A percentile compares a stretch with the other conserved stretches of the same genome.
Conservation (phyloP, 2,888 invertebrate genomes). For the Cryptocheilus praepositus region DNA sequence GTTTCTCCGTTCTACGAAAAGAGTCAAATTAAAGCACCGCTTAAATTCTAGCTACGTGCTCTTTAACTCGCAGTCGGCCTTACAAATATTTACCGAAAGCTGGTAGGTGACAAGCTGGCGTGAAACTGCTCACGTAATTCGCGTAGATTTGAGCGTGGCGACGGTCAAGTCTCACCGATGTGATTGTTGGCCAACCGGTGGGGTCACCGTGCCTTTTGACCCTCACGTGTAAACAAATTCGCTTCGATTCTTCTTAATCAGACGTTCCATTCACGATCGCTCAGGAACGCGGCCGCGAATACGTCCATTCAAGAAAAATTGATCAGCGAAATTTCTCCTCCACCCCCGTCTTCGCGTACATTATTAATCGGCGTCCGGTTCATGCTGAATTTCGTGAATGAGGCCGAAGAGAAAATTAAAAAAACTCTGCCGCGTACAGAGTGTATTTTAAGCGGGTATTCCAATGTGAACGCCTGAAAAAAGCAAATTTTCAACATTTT, state of each 20-base stretch:
- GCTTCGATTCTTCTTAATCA: background rate
- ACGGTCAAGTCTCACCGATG: background rate
- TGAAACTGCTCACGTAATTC: slow-evolving; percentile 29
- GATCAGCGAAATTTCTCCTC: slow-evolving; percentile 16
- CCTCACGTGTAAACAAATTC: background rate
- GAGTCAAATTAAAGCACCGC: background rate
- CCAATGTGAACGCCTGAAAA: too few relatives aligned
- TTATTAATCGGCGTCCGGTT: too few relatives aligned
- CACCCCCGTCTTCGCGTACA: background rate
- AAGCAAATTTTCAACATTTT: too few relatives aligned
- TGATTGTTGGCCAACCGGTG: background rate
- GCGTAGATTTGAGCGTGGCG: slow-evolving; percentile 29
- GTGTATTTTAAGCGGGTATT: too few relatives aligned
- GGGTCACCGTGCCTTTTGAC: slow-evolving; percentile 12
- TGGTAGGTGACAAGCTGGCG: slow-evolving; percentile 19
- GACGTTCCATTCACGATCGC: background rate
- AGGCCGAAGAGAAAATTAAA: too few relatives aligned
- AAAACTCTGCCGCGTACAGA: background rate
- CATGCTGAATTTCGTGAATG: too few relatives aligned
- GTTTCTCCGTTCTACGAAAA: background rate
- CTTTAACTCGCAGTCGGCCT: slow-evolving; percentile 11
- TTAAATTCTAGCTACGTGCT: slow-evolving; percentile 13
- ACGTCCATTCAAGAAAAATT: slow-evolving; percentile 14
- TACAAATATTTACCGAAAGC: slow-evolving; percentile 44
- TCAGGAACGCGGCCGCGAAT: too few relatives aligned